Evolutionary conservation across 1,140 invertebrate species (phyloP).

Genomic region (Bilobella aurantiaca): DNA sequence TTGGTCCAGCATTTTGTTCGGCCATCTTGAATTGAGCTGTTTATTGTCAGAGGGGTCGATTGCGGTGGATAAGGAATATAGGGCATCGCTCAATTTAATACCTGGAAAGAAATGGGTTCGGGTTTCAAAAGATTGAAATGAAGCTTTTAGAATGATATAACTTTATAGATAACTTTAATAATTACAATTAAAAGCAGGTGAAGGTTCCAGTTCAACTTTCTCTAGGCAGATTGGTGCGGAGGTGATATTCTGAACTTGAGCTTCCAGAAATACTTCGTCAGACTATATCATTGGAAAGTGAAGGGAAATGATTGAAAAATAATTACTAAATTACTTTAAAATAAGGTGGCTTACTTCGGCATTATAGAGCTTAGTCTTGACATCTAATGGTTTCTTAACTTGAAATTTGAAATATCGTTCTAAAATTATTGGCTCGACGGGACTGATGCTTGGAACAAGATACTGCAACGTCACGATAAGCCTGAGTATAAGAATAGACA

Average conservation of each 20-base stretch:
- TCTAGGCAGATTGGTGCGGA: constrained; percentile 78
- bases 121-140: no score
- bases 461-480: constrained; percentile 94
- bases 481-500: constrained; percentile 44
- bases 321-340: not conserved
- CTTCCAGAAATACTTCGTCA: constrained; percentile 93
- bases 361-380: constrained; percentile 97
- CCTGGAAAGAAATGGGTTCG: no score
- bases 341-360: constrained; percentile 55
- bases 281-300: constrained; percentile 46
- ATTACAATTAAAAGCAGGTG: constrained; percentile 66
- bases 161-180: no score
- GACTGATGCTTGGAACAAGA: constrained; percentile 48
- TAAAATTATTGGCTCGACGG: constrained; percentile 54
- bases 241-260: constrained; percentile 91
- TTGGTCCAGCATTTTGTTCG: constrained; percentile 35
- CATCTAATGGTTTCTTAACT: constrained; percentile 93
- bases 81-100: constrained; percentile 8
- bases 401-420: constrained; percentile 95
- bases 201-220: constrained; percentile 82
- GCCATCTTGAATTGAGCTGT: constrained; percentile 11
- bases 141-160: no score
- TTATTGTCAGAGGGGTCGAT: not conserved
- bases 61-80: not conserved
- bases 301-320: not conserved